Evolutionary conservation across 2,888 invertebrate species (phyloP), one percentile per base, ranked within the genome.

Genomic region (Hyles lineata): DNA sequence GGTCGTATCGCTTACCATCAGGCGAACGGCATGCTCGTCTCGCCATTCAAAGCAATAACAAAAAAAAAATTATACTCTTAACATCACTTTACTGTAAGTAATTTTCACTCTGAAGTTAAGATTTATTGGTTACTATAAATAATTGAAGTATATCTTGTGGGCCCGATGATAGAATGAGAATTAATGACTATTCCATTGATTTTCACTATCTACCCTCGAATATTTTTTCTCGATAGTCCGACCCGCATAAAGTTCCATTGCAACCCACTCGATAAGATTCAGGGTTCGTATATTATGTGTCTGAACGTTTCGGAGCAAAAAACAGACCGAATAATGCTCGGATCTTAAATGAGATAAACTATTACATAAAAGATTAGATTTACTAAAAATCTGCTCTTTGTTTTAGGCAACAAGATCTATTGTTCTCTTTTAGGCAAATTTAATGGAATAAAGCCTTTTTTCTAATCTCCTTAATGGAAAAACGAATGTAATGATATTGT

Each of bases 161-260:
- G 50, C 17, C 67, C 17, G 50, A 63, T 23, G 67, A 67, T 67
- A 67, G 43, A 50, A 67, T 67, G 43, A 67, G 67, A 35, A 71
- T 71, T 60, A 43, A 71, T 60, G 58, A 71, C 60, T 15, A 43
- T 60, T 35, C 32, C 43, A 71, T 70, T 70, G 58, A 60, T 59
- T 67, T 67, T 67, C 59, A 23, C 21, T 71, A 71, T 71, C 70
- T 43, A 35, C 58, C 70, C 43, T 71, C 70, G 60, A 43, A 60
- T 71, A 71, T 59, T 71, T 71, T 58, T 71, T 71, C 59, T 71
- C 43, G 70, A 71, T 71, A 71, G 15, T 23, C 35, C 70, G 63
- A 62, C 74, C 74, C 74, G 74, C 73, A 76, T 72, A 69, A 69
- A 72, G 67, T 25, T 59, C 29, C 29, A 73, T 55, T 61, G 72